These are phyloP conservation scores for rabbit (Oryctolagus cuniculus) DNA, from an alignment of 2,113 vertebrate genomes.

Conservation along the genomic window DNA sequence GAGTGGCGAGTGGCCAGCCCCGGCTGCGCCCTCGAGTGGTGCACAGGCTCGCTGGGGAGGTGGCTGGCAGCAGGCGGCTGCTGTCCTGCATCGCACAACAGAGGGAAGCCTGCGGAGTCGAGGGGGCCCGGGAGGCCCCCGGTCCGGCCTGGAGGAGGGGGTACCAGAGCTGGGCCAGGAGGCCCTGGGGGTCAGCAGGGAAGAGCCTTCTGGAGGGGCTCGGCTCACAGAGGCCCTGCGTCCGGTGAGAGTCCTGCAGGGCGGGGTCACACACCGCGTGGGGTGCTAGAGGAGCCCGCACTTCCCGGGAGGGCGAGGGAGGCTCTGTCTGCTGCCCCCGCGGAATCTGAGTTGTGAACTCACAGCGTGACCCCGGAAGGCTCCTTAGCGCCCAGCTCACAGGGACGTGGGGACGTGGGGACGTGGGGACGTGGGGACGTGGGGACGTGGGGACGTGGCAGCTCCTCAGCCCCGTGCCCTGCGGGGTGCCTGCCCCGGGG, in stretches of 20 bases:
- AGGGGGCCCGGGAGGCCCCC: background rate
- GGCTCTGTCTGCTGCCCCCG: background rate
- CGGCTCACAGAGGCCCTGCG: background rate
- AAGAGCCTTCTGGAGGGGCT: background rate
- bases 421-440: background rate
- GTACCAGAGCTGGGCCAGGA: background rate
- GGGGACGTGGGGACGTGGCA: background rate
- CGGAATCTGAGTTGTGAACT: too few relatives aligned
- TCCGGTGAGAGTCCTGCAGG: background rate
- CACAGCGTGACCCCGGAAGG: background rate
- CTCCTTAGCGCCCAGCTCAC: background rate
- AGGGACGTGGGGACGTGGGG: background rate
- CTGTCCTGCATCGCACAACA: too few relatives aligned
- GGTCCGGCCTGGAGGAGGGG: background rate
- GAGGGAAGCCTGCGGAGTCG: background rate
- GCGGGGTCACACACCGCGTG: background rate
- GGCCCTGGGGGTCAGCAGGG: background rate
- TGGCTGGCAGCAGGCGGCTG: background rate
- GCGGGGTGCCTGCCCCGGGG: too few relatives aligned
- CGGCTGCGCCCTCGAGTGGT: fast-evolving
- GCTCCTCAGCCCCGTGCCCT: background rate
- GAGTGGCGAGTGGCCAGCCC: background rate
- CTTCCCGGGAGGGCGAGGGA: background rate
- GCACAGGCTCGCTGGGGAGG: background rate
- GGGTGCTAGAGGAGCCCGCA: background rate